phyloP scores from a whole-genome alignment of 2,797 vertebrate genomes.

The Vireo griseus region DNA sequence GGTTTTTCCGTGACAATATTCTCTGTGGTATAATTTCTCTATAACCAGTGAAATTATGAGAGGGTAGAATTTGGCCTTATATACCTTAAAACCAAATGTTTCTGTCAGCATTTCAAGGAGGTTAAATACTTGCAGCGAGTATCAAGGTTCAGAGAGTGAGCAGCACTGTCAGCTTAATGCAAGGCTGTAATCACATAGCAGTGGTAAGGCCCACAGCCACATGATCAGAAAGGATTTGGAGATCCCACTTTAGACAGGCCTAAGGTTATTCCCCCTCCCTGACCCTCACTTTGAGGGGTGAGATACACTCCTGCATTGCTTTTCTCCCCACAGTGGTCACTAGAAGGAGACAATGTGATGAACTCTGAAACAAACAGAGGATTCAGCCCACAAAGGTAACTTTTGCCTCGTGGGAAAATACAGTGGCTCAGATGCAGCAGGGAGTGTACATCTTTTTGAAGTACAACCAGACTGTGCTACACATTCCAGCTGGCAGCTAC shows the following conservation, averaged over 20 bases:
- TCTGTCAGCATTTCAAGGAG: constrained; percentile 13
- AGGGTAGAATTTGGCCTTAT: not conserved
- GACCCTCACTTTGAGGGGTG: not conserved
- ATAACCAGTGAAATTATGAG: not conserved
- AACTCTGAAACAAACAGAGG: not conserved
- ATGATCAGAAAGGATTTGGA: not conserved
- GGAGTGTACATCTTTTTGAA: not conserved
- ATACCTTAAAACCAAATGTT: constrained; percentile 1
- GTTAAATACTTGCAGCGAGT: not conserved
- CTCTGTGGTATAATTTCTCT: not conserved
- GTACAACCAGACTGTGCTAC: not conserved
- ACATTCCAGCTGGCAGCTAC: not conserved
- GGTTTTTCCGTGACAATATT: not conserved
- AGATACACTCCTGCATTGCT: rapidly evolving
- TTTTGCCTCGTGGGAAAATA: not conserved
- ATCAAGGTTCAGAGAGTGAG: not conserved
- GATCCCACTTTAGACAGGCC: not conserved
- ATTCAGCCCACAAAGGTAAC: not conserved
- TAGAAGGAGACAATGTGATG: not conserved
- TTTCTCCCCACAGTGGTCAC: not conserved
- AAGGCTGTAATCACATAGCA: not conserved
- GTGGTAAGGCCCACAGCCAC: not conserved
- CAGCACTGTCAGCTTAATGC: not conserved
- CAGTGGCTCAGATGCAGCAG: not conserved
- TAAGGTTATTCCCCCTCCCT: not conserved